phyloP scores from a whole-genome alignment of 2,888 invertebrate species.

The Lasioglossum vierecki region DNA sequence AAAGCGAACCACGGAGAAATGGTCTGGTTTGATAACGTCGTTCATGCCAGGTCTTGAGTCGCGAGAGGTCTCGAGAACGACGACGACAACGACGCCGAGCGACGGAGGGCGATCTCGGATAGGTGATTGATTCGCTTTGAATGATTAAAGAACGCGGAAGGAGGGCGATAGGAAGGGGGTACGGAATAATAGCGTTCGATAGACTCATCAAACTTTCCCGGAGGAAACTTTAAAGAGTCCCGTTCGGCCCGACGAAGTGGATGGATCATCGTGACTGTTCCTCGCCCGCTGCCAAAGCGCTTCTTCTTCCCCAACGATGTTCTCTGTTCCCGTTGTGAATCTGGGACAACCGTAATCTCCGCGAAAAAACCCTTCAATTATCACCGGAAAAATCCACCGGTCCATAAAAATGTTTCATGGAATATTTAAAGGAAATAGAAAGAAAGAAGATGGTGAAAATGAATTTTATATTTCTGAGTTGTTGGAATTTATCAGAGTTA shows the following conservation, averaged over 20 bases:
- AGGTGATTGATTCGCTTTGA: constrained; percentile 84
- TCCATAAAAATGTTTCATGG: not conserved
- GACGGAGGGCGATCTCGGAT: constrained; percentile 80
- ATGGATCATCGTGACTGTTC: constrained; percentile 61
- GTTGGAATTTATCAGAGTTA: not conserved
- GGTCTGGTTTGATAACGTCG: constrained; percentile 76
- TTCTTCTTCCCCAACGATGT: not conserved
- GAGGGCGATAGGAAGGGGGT: constrained; percentile 68
- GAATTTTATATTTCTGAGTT: too few species aligned
- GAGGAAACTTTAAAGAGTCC: constrained; percentile 75
- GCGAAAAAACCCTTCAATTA: too few species aligned
- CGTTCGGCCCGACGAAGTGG: constrained; percentile 58
- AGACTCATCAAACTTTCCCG: constrained; percentile 83
- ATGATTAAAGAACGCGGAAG: constrained; percentile 83
- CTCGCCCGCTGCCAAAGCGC: constrained; percentile 21
- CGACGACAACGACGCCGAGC: constrained; percentile 76
- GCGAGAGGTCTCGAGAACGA: constrained; percentile 39
- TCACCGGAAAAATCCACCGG: not conserved
- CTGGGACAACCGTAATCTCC: too few species aligned
- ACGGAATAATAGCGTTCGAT: constrained; percentile 82
- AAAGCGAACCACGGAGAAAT: constrained; percentile 35
- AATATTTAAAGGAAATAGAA: too few species aligned
- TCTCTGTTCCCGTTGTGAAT: not conserved
- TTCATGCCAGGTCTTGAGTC: constrained; percentile 57
- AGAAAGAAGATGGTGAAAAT: too few species aligned